Conservation (phyloP, 2,113 vertebrate genomes). For the Mesembrinibis cayennensis region DNA sequence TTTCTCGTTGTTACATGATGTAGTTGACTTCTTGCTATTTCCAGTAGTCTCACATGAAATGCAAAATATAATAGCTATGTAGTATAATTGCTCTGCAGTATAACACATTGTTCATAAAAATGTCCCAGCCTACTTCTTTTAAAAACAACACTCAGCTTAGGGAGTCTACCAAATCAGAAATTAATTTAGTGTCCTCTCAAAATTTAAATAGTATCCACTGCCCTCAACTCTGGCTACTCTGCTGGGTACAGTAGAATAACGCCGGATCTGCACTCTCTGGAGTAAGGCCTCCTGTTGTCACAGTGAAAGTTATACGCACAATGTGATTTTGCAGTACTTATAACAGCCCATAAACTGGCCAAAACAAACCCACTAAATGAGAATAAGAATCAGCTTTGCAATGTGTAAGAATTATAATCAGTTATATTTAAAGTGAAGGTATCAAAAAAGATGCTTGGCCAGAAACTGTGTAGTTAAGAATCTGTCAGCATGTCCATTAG, state of each 20-base stretch:
- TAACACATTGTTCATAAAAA: not conserved
- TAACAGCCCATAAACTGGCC: not conserved
- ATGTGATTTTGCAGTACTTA: not conserved
- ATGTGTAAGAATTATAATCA: not conserved
- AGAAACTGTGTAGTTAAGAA: not conserved
- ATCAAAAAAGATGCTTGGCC: not conserved
- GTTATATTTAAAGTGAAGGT: not conserved
- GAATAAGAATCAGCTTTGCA: slow-evolving; percentile 36
- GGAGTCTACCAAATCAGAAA: slow-evolving; percentile 6
- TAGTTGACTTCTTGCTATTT: not conserved
- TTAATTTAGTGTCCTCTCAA: slow-evolving; percentile 26
- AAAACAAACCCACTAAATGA: slow-evolving; percentile 28
- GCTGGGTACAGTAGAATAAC: not conserved
- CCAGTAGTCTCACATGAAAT: not conserved
- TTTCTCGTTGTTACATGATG: not conserved
- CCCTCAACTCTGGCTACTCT: not conserved
- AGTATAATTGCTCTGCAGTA: not conserved
- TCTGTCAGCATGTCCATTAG: slow-evolving; percentile 19
- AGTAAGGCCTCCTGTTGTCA: not conserved
- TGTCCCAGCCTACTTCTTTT: not conserved
- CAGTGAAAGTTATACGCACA: slow-evolving; percentile 2
- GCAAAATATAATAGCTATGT: not conserved
- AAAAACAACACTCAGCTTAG: not conserved
- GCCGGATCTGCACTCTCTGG: not conserved
- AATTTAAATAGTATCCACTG: not conserved